These are phyloP conservation scores for Phyllotreta cruciferae DNA, from an alignment of 2,888 invertebrate genomes.

Conservation along the genomic window DNA sequence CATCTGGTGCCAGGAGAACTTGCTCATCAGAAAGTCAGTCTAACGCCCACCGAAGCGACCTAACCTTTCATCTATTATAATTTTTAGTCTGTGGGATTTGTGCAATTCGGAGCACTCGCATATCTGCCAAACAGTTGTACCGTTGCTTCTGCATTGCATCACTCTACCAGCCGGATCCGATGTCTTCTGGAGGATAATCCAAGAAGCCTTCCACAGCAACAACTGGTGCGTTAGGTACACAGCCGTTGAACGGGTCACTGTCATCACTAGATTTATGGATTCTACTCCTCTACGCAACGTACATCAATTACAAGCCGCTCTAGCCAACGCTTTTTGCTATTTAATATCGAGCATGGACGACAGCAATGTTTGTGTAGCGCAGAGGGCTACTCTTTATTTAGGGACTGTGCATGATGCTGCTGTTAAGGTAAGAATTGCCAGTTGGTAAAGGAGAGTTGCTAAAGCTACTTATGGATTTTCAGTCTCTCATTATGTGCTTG, in stretches of 20 bases:
- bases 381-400: conserved; percentile 88
- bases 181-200: conserved; percentile 94
- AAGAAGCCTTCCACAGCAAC: conserved; percentile 89
- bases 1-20: conserved; percentile 95
- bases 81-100: conserved; percentile 85
- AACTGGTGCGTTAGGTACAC: conserved; percentile 92
- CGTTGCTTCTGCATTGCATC: conserved; percentile 92
- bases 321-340: conserved; percentile 97
- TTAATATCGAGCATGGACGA: conserved; percentile 96
- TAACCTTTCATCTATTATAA: not conserved
- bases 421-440: conserved; percentile 69
- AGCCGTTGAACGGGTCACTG: conserved; percentile 93
- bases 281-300: conserved; percentile 85
- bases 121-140: conserved; percentile 91
- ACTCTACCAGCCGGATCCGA: conserved; percentile 93
- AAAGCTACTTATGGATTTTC: conserved; percentile 44
- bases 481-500: conserved; percentile 90
- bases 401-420: conserved; percentile 93
- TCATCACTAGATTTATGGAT: conserved; percentile 93
- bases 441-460: not conserved
- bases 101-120: conserved; percentile 93
- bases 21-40: conserved; percentile 87
- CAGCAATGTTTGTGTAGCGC: conserved; percentile 92
- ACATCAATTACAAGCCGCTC: conserved; percentile 84
- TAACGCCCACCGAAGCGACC: not conserved